Evolutionary conservation across 2,888 invertebrate genomes (phyloP).

Genomic region (Tromatobia lineatoria): DNA sequence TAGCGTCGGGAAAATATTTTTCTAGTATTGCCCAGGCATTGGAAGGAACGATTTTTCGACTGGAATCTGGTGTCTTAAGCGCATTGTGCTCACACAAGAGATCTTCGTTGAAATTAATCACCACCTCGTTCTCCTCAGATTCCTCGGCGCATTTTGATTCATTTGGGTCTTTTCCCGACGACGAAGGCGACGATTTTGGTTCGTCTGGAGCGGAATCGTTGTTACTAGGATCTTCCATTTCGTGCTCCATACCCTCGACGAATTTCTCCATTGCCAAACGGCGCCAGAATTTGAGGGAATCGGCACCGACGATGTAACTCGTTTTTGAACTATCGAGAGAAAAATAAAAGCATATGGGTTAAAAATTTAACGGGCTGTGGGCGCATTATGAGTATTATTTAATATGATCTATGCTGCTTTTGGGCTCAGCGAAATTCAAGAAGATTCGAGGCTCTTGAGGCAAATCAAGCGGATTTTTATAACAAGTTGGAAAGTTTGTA

Average conservation of each 20-base stretch:
- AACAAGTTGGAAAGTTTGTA: no score
- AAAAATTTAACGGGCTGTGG: neutral
- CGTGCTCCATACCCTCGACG: conserved; percentile 77
- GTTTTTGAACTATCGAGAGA: conserved; percentile 75
- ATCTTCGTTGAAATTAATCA: conserved; percentile 87
- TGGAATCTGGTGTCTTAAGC: conserved; percentile 80
- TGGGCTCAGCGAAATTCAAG: no score
- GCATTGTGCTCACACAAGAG: conserved; percentile 86
- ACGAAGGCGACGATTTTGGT: conserved; percentile 46
- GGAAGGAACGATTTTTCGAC: conserved; percentile 85
- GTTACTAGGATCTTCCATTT: conserved; percentile 72
- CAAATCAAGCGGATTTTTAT: no score
- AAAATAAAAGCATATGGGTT: conserved; percentile 25
- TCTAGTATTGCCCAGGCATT: conserved; percentile 86
- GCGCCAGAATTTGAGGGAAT: conserved; percentile 87
- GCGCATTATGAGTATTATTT: no score
- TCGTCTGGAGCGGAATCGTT: conserved; percentile 63
- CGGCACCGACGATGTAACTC: conserved; percentile 87
- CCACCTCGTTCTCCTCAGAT: conserved; percentile 79
- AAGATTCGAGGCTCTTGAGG: no score
- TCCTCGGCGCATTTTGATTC: conserved; percentile 78
- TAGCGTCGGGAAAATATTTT: conserved; percentile 85
- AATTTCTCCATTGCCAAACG: conserved; percentile 84
- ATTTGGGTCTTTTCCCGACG: conserved; percentile 53
- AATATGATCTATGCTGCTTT: no score